Percentiles rank a stretch among this genome's conserved stretches.
phyloP scores from a whole-genome alignment of 2,113 vertebrate genomes.

The Myrmecobius fasciatus region DNA sequence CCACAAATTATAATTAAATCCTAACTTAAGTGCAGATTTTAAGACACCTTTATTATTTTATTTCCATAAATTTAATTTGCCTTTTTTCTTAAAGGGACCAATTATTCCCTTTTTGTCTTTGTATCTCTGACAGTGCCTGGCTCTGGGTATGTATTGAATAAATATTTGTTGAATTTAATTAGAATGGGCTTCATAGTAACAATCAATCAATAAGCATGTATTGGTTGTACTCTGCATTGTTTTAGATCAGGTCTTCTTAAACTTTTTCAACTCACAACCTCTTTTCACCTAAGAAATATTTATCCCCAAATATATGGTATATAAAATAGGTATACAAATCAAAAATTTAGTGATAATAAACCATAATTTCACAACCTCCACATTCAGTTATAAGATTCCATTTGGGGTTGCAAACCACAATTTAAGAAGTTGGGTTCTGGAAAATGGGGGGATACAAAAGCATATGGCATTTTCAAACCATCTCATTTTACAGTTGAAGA shows the following conservation, averaged over 20 bases:
- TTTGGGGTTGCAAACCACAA: too few species aligned
- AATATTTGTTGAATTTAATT: not conserved
- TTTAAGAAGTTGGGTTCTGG: too few species aligned
- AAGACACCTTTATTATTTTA: not conserved
- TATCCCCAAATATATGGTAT: too few species aligned
- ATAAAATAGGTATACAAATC: too few species aligned
- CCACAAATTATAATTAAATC: not conserved
- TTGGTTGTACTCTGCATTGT: not conserved
- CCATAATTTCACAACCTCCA: too few species aligned
- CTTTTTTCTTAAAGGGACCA: not conserved
- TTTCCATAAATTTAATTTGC: constrained; percentile 25
- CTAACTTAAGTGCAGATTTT: constrained; percentile 21
- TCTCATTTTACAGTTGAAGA: not conserved
- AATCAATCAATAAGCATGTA: too few species aligned
- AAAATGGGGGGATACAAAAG: not conserved
- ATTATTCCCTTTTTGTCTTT: not conserved
- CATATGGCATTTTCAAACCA: not conserved
- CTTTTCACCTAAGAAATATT: too few species aligned
- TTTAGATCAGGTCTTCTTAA: too few species aligned
- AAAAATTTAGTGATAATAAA: too few species aligned
- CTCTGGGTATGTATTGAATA: not conserved
- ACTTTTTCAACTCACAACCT: too few species aligned
- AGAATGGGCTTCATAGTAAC: not conserved
- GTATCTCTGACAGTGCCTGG: not conserved
- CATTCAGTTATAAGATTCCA: too few species aligned